phyloP scores from a whole-genome alignment of 2,113 vertebrate genomes.

The Spizaetus ornatus region DNA sequence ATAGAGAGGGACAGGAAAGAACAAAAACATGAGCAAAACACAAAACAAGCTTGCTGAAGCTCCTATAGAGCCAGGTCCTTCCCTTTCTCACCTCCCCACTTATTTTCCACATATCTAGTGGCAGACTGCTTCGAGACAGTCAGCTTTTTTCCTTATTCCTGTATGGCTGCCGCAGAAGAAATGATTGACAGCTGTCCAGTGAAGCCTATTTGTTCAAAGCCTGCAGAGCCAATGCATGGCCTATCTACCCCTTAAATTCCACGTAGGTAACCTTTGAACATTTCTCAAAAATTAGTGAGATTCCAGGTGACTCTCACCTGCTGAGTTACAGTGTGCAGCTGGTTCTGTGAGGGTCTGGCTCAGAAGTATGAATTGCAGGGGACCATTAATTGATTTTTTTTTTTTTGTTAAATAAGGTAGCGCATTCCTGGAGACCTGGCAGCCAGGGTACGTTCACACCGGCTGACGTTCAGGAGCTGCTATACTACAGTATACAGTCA shows the following conservation, averaged over 20 bases:
- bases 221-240: background rate
- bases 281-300: background rate
- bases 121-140: background rate
- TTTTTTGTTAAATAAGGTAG: background rate
- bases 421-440: background rate
- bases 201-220: background rate
- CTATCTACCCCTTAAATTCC: background rate
- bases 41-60: background rate
- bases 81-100: background rate
- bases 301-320: background rate
- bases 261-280: background rate
- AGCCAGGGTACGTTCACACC: background rate
- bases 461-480: background rate
- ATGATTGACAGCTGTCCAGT: background rate
- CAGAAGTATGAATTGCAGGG: background rate
- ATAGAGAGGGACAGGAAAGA: constrained; percentile 37
- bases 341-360: background rate
- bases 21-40: background rate
- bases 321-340: background rate
- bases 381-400: background rate
- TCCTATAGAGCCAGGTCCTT: background rate
- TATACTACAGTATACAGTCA: background rate
- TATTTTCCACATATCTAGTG: background rate
- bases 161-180: background rate
- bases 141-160: background rate